A percentile compares a stretch with the other conserved stretches of the same genome.
Conservation (phyloP, 1,140 invertebrate genomes). For the Conopomorpha cramerella region DNA sequence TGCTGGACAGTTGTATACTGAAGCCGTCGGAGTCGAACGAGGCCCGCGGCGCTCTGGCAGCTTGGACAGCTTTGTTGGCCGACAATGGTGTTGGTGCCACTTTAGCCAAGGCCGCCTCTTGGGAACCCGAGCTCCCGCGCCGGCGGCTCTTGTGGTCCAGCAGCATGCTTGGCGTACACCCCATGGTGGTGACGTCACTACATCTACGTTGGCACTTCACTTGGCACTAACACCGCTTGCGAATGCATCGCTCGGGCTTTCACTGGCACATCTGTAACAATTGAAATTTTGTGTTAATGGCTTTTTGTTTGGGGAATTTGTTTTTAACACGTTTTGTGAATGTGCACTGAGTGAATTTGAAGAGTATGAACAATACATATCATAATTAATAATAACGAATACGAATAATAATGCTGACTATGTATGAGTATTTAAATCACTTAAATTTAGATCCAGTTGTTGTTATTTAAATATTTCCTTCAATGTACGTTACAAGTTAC, state of each 20-base stretch:
- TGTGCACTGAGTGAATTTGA: too few species aligned
- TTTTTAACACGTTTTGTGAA: too few species aligned
- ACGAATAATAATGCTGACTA: too few species aligned
- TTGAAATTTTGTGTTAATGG: neutral
- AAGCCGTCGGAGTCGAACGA: constrained; percentile 50
- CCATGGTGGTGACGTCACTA: constrained; percentile 25
- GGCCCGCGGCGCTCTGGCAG: constrained; percentile 37
- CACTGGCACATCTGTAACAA: constrained; percentile 33
- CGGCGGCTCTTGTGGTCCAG: constrained; percentile 54
- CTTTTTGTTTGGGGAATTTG: too few species aligned
- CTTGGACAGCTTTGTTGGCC: constrained; percentile 37
- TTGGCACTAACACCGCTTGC: constrained; percentile 46
- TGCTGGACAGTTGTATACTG: constrained; percentile 47
- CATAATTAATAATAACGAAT: too few species aligned
- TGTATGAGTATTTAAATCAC: too few species aligned
- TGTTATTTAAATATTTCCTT: too few species aligned
- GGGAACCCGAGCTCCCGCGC: constrained; percentile 47
- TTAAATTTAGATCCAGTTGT: too few species aligned
- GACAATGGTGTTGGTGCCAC: constrained; percentile 35
- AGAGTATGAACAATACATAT: too few species aligned
- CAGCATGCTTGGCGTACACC: constrained; percentile 57
- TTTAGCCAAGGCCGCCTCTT: constrained; percentile 42
- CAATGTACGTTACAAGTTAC: too few species aligned
- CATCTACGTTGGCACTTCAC: constrained; percentile 32
- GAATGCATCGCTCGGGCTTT: constrained; percentile 17